Evolutionary conservation across 2,888 invertebrate species (phyloP), one percentile per base, ranked within the genome.

Genomic region (Caenorhabditis sulstoni): DNA sequence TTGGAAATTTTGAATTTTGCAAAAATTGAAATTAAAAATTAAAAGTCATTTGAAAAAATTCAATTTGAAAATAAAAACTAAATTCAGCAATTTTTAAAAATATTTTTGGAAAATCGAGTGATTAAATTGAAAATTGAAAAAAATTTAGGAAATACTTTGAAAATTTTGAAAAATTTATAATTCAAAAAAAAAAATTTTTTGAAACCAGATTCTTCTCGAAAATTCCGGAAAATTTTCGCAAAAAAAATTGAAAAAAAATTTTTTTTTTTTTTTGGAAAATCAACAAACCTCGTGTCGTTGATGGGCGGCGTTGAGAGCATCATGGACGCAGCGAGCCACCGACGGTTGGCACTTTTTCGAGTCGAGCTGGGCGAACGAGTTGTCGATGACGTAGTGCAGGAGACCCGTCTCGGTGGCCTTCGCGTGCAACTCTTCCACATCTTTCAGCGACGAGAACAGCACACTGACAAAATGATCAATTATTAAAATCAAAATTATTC

Each of bases 311-410:
- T 76, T 65, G 22, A 84, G 67, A 8, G 77, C 71, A 7, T 73
- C 53, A 57, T 81, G 82, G 11, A 82, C 82, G 61, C 84, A 84
- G 8, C 65, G 44, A 20, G 82, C 82, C 3, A 82, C 58, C 1
- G 64, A 67, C 9, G 57, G 41, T 12, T 29, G 23, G 47, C 84
- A 84, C 12, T 52, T 67, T 14, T 55, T 66, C 1, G 67, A 29
- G 29, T 23, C 50, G 44, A 85, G 65, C 14, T 50, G 70, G 39
- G 83, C 58, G 76, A 85, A 83, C 20, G 79, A 71, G 35, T 76
- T 82, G 76, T 85, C 84, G 52, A 85, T 84, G 18, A 83, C 81
- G 53, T 83, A 82, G 57, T 85, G 82, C 1, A 86, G 66, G n/a
- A 75, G 70, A 5, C 78, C 81, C n/a, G 84, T 81, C 49, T 85